Evolutionary conservation across 2,113 vertebrate genomes (phyloP), one percentile per base, ranked within the genome.

Genomic region (Pseudonaja textilis): DNA sequence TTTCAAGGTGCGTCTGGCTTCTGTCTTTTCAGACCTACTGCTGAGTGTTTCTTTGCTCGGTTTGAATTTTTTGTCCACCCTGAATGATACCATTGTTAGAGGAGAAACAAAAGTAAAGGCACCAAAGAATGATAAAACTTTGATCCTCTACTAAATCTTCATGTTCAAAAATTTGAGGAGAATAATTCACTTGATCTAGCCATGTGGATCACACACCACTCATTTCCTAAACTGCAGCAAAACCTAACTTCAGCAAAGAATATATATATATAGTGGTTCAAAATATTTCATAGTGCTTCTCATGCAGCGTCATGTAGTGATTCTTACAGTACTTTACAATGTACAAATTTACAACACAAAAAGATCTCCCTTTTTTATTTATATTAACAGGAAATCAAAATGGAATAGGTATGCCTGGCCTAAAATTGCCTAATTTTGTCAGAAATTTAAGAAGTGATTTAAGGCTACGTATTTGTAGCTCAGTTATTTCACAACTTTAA

Each of bases 51-150:
- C 81, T 74, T 0, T 18, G 9, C 54, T 29, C 55, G 87, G 52
- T 90, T 59, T 93, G 74, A 69, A 91, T 92, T 92, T 26, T 94
- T 93, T 91, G 89, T 93, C 34, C 93, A 34, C 9, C 29, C 59
- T 90, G 89, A 91, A 29, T 92, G 86, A 61, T 94, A 87, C 89
- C 8, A 3, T 3, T 74, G 92, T 57, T 94, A 26, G 7, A 87
- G 47, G 91, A 87, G 92, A 39, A 23, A 91, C 86, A 92, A 39
- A 20, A 90, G 69, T n/a, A 90, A 92, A 95, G 61, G 2, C 29
- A 89, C 54, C 95, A 61, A 57, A 85, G 69, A 0, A 18, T 8
- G 56, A 45, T 89, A 4, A 90, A 8, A 22, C 47, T 93, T 47
- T 90, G 91, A 52, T 0, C 2, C 22, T 93, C 93, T 88, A 88